A percentile compares a stretch with the other conserved stretches of the same genome.
phyloP scores from a whole-genome alignment of 1,140 invertebrate genomes.

The Nymphalis io region DNA sequence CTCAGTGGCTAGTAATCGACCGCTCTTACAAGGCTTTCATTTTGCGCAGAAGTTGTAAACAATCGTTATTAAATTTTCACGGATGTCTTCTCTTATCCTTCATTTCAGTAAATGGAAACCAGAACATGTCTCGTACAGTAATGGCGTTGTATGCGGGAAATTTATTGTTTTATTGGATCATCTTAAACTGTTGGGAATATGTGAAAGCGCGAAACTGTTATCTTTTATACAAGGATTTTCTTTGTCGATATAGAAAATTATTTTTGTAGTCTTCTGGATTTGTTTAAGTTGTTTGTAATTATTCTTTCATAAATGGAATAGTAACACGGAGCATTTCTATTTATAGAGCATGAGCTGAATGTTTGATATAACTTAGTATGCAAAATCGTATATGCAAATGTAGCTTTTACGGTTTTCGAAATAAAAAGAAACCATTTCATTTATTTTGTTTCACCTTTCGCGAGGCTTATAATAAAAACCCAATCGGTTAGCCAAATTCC shows the following conservation, averaged over 20 bases:
- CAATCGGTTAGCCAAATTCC: no score
- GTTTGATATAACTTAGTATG: no score
- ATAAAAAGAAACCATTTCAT: no score
- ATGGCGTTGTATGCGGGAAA: slow-evolving; percentile 32
- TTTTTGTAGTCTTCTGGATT: no score
- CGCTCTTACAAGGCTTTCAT: slow-evolving; percentile 63
- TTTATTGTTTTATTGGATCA: slow-evolving; percentile 29
- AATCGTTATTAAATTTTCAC: slow-evolving; percentile 78
- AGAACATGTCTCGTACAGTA: slow-evolving; percentile 49
- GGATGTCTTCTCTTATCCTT: slow-evolving; percentile 60
- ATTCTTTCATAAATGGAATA: no score
- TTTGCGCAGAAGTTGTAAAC: slow-evolving; percentile 70
- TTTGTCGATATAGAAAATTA: background rate
- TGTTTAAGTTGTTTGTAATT: no score
- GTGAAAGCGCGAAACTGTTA: background rate
- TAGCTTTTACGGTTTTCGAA: no score
- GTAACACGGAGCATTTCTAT: no score
- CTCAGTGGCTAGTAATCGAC: slow-evolving; percentile 56
- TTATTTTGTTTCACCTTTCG: no score
- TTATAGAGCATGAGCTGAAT: no score
- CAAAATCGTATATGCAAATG: no score
- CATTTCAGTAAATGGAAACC: slow-evolving; percentile 50
- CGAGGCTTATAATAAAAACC: no score
- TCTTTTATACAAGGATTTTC: background rate
- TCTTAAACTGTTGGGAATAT: slow-evolving; percentile 21